Base-by-base conservation (phyloP, 2,888 invertebrate genomes). In the Biston betularia region DNA sequence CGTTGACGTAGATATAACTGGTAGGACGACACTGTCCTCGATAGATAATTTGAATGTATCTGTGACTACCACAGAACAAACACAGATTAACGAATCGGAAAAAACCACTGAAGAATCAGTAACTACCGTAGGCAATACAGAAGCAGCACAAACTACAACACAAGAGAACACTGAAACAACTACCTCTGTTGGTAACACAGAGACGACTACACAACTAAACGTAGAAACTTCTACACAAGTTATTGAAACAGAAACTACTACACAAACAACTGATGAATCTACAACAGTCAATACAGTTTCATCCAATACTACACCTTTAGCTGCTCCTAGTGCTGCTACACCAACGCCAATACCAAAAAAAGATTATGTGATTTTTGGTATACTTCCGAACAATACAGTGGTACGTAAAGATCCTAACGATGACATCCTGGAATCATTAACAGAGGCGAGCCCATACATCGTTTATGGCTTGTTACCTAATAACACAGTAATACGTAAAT, bases 401-500 rank as follows among this genome's bases (percentile, higher is more conserved):
- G 96, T 96, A 86, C 95, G 96, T 88, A 96, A 96, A 91, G 94
- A 96, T 76, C 96, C 96, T 75, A 95, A 95, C 82, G 95, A 95
- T 79, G 95, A 95, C 86, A 85, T 94, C 80, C 94, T 95, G 88
- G 95, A 96, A 84, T 92, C 95, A 82, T 93, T 95, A 88, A 96
- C 96, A 90, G 95, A 96, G 83, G 94, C 96, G 79, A 95, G 95
- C 83, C 96, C 96, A 74, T 96, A 95, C 87, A 95, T 96, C 79
- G 95, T 97, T 85, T 96, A 96, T 81, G 96, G 97, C 85, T 95
- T 97, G 81, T 96, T 95, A 87, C 96, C 97, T 76, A 96, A 97
- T 93, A 96, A 96, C 90, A 96, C 96, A 86, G 93, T 97, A 87
- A 96, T 97, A 85, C 95, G 96, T 91, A 97, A 96, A 92, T 97